These are phyloP conservation scores for Caenorhabditis sinica DNA, from an alignment of 2,888 invertebrate genomes.

Conservation along the genomic window DNA sequence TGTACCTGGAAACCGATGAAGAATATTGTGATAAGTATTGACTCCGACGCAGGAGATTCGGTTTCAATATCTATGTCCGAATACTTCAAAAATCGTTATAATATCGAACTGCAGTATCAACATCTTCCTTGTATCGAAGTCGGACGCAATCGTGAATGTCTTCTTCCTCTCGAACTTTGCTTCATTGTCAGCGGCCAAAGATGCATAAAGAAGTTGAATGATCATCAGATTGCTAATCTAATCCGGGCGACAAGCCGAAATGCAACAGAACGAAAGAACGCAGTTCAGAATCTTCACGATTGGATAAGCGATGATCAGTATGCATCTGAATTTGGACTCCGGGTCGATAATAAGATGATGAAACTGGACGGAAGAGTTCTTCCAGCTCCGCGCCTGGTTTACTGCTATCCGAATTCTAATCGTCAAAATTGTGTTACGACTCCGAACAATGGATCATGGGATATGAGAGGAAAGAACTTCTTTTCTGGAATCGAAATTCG, in stretches of 20 bases:
- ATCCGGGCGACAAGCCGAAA: slow-evolving; percentile 63
- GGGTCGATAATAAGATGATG: slow-evolving; percentile 47
- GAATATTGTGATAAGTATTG: not conserved
- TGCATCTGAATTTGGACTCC: slow-evolving; percentile 38
- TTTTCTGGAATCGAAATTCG: slow-evolving; percentile 47
- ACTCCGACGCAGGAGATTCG: not conserved
- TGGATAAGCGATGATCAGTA: slow-evolving; percentile 37
- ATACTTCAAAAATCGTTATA: slow-evolving; percentile 56
- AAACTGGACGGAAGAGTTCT: slow-evolving; percentile 52
- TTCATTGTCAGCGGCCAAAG: slow-evolving; percentile 55
- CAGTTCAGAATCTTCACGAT: slow-evolving; percentile 43
- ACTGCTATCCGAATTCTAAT: slow-evolving; percentile 34
- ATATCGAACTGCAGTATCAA: slow-evolving; percentile 26
- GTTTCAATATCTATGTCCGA: slow-evolving; percentile 29
- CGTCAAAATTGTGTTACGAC: slow-evolving; percentile 49
- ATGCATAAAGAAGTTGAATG: slow-evolving; percentile 61
- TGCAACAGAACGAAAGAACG: slow-evolving; percentile 56
- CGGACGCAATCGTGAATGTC: slow-evolving; percentile 24
- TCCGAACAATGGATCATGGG: slow-evolving; percentile 66
- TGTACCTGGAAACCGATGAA: slow-evolving; percentile 59
- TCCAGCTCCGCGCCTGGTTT: slow-evolving; percentile 45
- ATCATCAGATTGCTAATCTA: slow-evolving; percentile 59
- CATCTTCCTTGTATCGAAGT: slow-evolving; percentile 66
- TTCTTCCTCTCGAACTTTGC: slow-evolving; percentile 61
- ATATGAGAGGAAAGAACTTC: slow-evolving; percentile 66